phyloP scores from a whole-genome alignment of 2,113 vertebrate genomes.

The Gymnobelideus leadbeateri region DNA sequence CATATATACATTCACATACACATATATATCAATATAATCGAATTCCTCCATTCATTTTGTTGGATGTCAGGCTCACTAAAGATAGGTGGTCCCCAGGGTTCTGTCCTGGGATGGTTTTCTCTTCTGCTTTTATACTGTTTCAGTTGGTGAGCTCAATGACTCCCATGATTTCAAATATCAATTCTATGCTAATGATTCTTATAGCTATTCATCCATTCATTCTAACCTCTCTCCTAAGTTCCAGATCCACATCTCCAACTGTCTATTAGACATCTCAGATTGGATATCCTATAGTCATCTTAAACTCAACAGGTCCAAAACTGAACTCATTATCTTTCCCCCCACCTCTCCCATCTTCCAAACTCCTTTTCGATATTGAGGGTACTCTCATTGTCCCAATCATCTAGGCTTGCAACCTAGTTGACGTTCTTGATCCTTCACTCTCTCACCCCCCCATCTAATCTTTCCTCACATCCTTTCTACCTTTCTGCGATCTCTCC shows the following conservation, averaged over 20 bases:
- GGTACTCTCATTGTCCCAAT: neutral
- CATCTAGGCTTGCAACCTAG: neutral
- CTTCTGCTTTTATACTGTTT: neutral
- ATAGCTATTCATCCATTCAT: neutral
- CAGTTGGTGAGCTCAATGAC: neutral
- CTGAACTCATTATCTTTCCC: neutral
- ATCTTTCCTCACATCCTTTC: neutral
- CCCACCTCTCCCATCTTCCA: neutral
- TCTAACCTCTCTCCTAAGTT: neutral
- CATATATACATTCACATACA: neutral
- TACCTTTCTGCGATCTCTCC: neutral
- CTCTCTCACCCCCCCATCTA: neutral
- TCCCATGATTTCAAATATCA: neutral
- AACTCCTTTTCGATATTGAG: neutral
- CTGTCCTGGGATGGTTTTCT: neutral
- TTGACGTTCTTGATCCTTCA: neutral
- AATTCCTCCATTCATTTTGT: neutral
- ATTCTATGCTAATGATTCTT: neutral
- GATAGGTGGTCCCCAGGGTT: neutral
- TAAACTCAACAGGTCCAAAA: neutral
- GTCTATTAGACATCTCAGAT: neutral
- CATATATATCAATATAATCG: neutral
- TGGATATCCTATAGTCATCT: neutral
- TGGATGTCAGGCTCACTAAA: neutral
- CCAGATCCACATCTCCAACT: neutral